phyloP scores from a whole-genome alignment of 2,888 invertebrate species.

The Neoitamus cyanurus region DNA sequence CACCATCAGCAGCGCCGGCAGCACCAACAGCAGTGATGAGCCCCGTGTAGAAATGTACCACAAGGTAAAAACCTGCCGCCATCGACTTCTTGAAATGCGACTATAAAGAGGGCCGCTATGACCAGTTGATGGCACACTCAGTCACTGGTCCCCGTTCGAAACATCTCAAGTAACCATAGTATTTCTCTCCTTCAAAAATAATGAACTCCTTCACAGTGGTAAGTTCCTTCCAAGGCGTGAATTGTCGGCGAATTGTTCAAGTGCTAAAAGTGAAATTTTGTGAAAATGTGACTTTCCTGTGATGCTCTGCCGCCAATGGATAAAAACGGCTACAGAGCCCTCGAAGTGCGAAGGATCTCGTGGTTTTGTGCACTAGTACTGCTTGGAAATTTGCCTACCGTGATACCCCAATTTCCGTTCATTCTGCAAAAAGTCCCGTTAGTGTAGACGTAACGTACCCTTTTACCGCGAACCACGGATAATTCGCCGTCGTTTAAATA shows the following conservation, averaged over 20 bases:
- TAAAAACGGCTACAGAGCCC: background rate
- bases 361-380: background rate
- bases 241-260: background rate
- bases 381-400: background rate
- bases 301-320: background rate
- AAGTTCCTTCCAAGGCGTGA: slow-evolving; percentile 56
- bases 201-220: slow-evolving; percentile 68
- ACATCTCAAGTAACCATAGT: slow-evolving; percentile 60
- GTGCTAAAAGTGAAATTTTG: background rate
- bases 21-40: background rate
- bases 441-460: background rate
- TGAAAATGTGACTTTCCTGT: background rate
- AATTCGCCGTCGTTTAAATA: too few species aligned
- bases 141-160: slow-evolving; percentile 67
- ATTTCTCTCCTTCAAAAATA: slow-evolving; percentile 58
- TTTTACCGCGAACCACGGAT: background rate
- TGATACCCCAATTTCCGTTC: background rate
- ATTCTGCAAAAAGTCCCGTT: background rate
- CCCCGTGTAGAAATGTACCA: background rate
- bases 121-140: slow-evolving; percentile 63
- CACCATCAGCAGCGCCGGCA: background rate
- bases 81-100: slow-evolving; percentile 52
- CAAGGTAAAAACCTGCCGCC: slow-evolving; percentile 7
- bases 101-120: slow-evolving; percentile 66
- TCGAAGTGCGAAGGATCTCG: background rate